Percentiles rank a stretch among this genome's conserved stretches.
These are phyloP conservation scores for Hemiprocne comata DNA, from an alignment of 2,113 vertebrate genomes.

Conservation along the genomic window DNA sequence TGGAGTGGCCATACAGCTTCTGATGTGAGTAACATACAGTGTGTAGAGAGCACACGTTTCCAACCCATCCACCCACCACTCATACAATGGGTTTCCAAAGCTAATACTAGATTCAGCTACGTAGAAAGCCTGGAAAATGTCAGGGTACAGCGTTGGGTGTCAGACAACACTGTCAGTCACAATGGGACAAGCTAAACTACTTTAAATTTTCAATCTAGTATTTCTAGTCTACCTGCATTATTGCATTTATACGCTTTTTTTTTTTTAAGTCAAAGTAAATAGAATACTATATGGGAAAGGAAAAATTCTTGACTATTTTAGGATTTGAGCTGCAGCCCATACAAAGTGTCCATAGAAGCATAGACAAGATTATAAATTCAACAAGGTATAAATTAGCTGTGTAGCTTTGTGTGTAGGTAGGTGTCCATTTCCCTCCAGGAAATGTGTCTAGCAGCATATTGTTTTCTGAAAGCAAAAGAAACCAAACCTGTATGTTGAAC, in stretches of 20 bases:
- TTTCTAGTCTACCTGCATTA: conserved; percentile 83
- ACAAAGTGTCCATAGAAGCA: conserved; percentile 78
- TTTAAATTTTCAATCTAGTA: conserved; percentile 75
- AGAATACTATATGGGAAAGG: conserved; percentile 76
- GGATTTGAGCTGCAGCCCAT: conserved; percentile 75
- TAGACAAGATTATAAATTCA: conserved; percentile 72
- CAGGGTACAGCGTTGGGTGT: conserved; percentile 71
- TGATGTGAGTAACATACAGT: conserved; percentile 70
- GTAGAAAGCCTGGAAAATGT: conserved; percentile 71
- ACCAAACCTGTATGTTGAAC: conserved; percentile 44
- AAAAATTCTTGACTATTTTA: conserved; percentile 75
- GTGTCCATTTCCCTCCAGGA: conserved; percentile 71
- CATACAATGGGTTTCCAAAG: conserved; percentile 74
- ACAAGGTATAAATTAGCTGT: conserved; percentile 69
- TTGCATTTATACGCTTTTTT: conserved; percentile 83
- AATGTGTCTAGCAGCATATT: conserved; percentile 55
- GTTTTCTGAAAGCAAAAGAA: conserved; percentile 19
- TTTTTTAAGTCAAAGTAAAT: conserved; percentile 73
- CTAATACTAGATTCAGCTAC: conserved; percentile 76
- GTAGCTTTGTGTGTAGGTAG: conserved; percentile 67
- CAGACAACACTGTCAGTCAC: conserved; percentile 74
- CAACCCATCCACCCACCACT: conserved; percentile 67
- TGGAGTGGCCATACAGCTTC: conserved; percentile 76
- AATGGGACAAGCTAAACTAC: conserved; percentile 80
- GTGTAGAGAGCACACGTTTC: conserved; percentile 68